A percentile compares a stretch with the other conserved stretches of the same genome.
Conservation (phyloP, 2,797 vertebrate genomes). For the Poecilia gillii region DNA sequence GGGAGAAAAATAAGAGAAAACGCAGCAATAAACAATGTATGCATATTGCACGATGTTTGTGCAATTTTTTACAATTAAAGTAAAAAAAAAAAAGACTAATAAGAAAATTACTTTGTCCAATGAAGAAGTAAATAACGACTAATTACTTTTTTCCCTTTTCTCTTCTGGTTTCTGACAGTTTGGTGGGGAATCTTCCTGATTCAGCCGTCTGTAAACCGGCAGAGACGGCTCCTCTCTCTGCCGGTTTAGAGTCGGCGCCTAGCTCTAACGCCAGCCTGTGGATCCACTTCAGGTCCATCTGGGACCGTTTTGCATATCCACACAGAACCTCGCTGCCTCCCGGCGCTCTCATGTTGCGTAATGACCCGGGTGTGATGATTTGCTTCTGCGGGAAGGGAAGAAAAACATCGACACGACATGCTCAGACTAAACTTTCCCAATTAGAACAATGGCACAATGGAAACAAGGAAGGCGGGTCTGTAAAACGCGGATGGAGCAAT, state of each 20-base stretch:
- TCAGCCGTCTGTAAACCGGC: not conserved
- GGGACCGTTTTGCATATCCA: not conserved
- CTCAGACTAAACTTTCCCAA: constrained; percentile 46
- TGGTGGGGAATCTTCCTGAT: not conserved
- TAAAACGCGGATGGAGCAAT: constrained; percentile 29
- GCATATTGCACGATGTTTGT: not conserved
- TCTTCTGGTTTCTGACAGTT: not conserved
- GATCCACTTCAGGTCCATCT: not conserved
- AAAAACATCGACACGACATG: constrained; percentile 17
- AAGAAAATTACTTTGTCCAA: no score
- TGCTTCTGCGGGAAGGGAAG: constrained; percentile 8
- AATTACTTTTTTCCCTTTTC: no score
- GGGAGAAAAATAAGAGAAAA: not conserved
- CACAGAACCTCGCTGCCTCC: not conserved
- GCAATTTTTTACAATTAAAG: no score
- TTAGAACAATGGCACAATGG: constrained; percentile 45
- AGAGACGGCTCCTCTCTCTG: not conserved
- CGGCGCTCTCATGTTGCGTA: not conserved
- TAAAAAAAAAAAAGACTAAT: no score
- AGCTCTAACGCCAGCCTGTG: not conserved
- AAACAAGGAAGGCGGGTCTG: constrained; percentile 39
- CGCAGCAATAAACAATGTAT: not conserved
- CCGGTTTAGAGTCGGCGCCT: not conserved
- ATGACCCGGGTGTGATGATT: constrained; percentile 21
- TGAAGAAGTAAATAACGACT: no score